Evolutionary conservation across 35 echinoderm and acorn worm species (phyloP).

Genomic region (Stichopus chloronotus): DNA sequence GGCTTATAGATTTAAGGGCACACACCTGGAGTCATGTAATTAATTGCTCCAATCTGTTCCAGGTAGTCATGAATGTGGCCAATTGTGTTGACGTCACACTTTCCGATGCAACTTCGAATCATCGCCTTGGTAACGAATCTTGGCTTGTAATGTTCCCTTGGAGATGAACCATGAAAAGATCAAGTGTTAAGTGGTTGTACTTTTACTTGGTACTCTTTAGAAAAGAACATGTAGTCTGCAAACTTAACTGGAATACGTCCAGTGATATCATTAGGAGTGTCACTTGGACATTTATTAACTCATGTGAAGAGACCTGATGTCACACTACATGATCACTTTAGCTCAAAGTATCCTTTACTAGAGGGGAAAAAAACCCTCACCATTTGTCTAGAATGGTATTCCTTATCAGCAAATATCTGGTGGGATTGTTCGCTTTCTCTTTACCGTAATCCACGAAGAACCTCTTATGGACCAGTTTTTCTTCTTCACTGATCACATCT

Average conservation of each 20-base stretch:
- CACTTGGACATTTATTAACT: too few species aligned
- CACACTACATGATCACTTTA: too few species aligned
- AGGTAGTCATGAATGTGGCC: slow-evolving; percentile 75
- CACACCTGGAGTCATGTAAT: slow-evolving; percentile 25
- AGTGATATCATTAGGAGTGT: too few species aligned
- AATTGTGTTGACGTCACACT: slow-evolving; percentile 75
- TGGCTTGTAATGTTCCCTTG: slow-evolving; percentile 67
- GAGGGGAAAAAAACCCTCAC: background rate
- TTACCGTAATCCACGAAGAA: background rate
- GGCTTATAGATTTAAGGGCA: background rate
- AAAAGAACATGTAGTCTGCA: too few species aligned
- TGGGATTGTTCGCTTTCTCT: background rate
- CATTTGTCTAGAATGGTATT: slow-evolving; percentile 30
- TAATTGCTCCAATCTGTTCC: slow-evolving; percentile 77
- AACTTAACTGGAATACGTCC: too few species aligned
- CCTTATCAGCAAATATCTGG: slow-evolving; percentile 20
- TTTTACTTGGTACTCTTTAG: too few species aligned
- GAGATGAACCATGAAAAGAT: background rate
- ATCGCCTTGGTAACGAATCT: slow-evolving; percentile 66
- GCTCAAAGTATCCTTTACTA: too few species aligned
- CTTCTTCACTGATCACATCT: background rate
- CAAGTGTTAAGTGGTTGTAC: too few species aligned
- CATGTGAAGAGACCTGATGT: too few species aligned
- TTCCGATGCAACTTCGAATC: slow-evolving; percentile 33
- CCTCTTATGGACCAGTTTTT: background rate